Evolutionary conservation across 2,888 invertebrate species (phyloP).

Genomic region (Scaptomyza polygonia): DNA sequence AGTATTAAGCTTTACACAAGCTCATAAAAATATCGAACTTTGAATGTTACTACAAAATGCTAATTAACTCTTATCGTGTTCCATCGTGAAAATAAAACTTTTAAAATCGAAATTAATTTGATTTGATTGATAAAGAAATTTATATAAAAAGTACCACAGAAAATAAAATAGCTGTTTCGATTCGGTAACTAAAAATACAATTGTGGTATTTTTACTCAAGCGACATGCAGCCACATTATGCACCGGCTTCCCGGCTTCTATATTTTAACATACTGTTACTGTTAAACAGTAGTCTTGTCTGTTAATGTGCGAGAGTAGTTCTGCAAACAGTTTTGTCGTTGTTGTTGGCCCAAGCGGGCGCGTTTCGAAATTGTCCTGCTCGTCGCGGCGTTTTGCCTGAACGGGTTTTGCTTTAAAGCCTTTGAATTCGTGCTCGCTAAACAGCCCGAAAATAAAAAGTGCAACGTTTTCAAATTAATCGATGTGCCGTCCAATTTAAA

Average conservation of each 20-base stretch:
- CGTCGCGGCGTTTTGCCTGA: conserved; percentile 41
- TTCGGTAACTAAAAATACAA: not conserved
- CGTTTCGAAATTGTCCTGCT: conserved; percentile 24
- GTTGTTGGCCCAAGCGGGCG: conserved; percentile 50
- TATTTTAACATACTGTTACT: conserved; percentile 20
- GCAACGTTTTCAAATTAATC: conserved; percentile 62
- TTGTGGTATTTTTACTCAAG: not conserved
- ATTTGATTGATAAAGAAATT: not conserved
- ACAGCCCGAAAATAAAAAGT: conserved; percentile 40
- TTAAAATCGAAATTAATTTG: not conserved
- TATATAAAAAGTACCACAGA: not conserved
- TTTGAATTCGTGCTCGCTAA: conserved; percentile 31
- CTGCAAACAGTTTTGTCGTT: conserved; percentile 44
- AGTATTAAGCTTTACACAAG: not conserved
- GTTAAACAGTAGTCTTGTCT: conserved; percentile 1
- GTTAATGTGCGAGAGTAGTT: conserved; percentile 1
- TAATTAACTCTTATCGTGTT: conserved; percentile 9
- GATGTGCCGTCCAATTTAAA: conserved; percentile 56
- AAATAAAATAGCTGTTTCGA: too few species aligned
- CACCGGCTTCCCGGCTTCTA: conserved; percentile 45
- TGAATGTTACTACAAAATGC: conserved; percentile 14
- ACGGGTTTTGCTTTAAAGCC: conserved; percentile 50
- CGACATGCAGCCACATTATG: conserved; percentile 32
- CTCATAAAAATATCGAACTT: not conserved
- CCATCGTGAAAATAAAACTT: conserved; percentile 15